These are phyloP conservation scores for Coracias cyanogaster DNA, from an alignment of 2,797 vertebrate genomes.

Conservation along the genomic window DNA sequence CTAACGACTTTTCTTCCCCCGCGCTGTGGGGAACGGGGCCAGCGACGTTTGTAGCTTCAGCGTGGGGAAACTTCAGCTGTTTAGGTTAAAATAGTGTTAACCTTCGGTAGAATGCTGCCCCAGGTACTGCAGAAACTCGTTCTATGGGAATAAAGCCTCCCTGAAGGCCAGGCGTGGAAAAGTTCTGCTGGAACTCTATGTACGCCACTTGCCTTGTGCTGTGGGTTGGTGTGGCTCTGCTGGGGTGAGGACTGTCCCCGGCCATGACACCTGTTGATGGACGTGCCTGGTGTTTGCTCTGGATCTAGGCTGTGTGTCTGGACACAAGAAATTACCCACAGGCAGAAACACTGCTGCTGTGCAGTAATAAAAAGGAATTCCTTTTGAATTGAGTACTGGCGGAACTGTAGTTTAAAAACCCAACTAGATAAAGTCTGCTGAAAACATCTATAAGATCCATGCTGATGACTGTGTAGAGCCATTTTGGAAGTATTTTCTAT, in stretches of 20 bases:
- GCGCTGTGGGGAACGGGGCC: too few relatives aligned
- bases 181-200: not conserved
- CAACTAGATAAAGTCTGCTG: rapidly evolving
- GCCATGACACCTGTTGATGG: rapidly evolving
- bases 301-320: rapidly evolving
- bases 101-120: rapidly evolving
- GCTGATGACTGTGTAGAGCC: too few relatives aligned
- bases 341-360: too few relatives aligned
- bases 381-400: not conserved
- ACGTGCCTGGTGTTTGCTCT: rapidly evolving
- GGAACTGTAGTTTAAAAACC: rapidly evolving
- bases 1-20: too few relatives aligned
- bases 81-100: not conserved
- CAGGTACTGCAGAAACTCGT: not conserved
- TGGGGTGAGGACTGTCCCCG: not conserved
- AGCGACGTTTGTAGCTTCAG: too few relatives aligned
- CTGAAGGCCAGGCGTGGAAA: not conserved
- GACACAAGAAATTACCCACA: rapidly evolving
- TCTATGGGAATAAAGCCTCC: not conserved
- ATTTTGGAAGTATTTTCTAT: not conserved
- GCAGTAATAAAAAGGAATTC: not conserved
- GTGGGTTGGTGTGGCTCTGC: not conserved
- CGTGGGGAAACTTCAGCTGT: not conserved
- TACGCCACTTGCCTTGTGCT: not conserved
- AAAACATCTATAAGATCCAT: rapidly evolving